Percentiles rank a stretch among this genome's conserved stretches.
These are phyloP conservation scores for Orthosia gracilis DNA, from an alignment of 2,888 invertebrate species.

Conservation along the genomic window DNA sequence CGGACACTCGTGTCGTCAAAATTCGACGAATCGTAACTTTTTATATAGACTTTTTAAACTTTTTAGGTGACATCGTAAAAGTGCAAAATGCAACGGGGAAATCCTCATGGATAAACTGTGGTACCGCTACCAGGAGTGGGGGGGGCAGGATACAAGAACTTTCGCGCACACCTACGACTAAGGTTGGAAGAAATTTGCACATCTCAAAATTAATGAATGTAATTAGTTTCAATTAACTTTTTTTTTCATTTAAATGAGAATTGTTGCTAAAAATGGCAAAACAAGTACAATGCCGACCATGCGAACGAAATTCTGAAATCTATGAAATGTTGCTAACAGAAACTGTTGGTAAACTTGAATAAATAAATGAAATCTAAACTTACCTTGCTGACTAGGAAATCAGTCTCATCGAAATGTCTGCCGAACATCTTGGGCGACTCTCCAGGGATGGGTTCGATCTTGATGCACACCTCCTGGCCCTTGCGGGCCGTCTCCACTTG, in stretches of 20 bases:
- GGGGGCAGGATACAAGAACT: not conserved
- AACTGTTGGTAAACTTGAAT: no score
- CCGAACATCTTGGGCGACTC: slow-evolving; percentile 99
- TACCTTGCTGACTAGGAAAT: slow-evolving; percentile 98
- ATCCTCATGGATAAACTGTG: not conserved
- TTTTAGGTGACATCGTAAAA: not conserved
- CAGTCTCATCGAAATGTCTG: slow-evolving; percentile 99
- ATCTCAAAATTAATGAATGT: no score
- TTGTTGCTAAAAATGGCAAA: no score
- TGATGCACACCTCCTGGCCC: slow-evolving; percentile 98
- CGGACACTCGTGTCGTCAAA: not conserved
- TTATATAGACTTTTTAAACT: no score
- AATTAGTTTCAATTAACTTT: no score
- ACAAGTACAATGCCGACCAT: no score
- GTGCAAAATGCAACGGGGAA: not conserved
- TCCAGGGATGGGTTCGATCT: slow-evolving; percentile 99
- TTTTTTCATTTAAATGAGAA: no score
- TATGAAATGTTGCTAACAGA: no score
- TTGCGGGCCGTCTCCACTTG: slow-evolving; percentile 98
- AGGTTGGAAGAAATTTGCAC: not conserved
- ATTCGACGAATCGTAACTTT: not conserved
- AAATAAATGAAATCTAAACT: slow-evolving; percentile 67
- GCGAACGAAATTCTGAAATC: no score
- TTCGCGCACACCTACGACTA: not conserved
- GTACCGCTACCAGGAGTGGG: not conserved